Conservation (phyloP, 2,113 vertebrate species). For the Onychorhynchus coronatus region DNA sequence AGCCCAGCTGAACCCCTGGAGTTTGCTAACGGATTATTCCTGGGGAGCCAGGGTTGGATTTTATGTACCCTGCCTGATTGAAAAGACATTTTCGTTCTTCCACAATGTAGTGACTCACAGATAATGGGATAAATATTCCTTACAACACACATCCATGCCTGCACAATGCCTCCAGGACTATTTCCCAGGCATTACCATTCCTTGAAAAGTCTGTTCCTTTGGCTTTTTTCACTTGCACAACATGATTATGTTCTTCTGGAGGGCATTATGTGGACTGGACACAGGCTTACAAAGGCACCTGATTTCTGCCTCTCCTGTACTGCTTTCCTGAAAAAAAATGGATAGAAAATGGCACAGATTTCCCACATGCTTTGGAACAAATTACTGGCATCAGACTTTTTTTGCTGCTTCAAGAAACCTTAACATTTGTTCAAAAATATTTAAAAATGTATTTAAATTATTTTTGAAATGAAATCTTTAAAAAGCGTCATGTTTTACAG, state of each 20-base stretch:
- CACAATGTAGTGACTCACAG: background rate
- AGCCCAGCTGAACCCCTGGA: background rate
- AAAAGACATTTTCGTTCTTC: background rate
- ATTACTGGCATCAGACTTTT: background rate
- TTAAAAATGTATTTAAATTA: background rate
- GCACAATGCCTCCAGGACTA: background rate
- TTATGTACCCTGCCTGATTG: rapidly evolving
- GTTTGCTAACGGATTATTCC: background rate
- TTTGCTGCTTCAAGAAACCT: background rate
- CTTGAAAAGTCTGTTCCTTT: background rate
- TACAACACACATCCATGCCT: background rate
- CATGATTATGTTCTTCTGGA: background rate
- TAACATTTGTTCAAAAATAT: background rate
- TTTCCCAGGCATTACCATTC: background rate
- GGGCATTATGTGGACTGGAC: background rate
- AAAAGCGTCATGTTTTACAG: background rate
- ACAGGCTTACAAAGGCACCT: background rate
- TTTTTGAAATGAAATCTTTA: background rate
- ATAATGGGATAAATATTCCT: background rate
- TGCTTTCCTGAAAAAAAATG: background rate
- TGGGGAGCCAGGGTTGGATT: background rate
- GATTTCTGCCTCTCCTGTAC: background rate
- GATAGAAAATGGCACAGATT: background rate
- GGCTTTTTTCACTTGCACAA: background rate
- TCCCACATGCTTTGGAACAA: background rate